These are phyloP conservation scores for Proterorhinus semilunaris DNA, from an alignment of 2,113 vertebrate species.

Conservation along the genomic window DNA sequence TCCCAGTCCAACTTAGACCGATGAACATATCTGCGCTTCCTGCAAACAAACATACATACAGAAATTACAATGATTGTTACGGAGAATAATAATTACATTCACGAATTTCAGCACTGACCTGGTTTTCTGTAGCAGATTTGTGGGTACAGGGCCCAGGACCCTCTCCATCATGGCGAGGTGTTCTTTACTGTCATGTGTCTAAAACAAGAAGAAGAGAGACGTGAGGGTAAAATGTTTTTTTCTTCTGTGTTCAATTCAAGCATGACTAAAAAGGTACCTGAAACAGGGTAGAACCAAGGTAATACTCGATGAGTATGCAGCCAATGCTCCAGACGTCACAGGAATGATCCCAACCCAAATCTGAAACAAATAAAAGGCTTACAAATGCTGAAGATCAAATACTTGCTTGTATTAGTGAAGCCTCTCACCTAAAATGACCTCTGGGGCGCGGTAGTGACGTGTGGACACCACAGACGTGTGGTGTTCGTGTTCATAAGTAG, in stretches of 20 bases:
- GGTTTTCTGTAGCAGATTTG: conserved; percentile 91
- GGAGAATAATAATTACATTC: background rate
- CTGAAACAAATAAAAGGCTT: conserved; percentile 58
- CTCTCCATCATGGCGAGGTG: conserved; percentile 98
- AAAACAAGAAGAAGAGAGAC: background rate
- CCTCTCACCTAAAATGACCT: conserved; percentile 90
- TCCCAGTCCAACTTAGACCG: conserved; percentile 91
- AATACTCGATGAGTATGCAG: conserved; percentile 95
- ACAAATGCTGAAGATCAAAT: background rate
- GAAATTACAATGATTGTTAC: background rate
- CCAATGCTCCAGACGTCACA: conserved; percentile 97
- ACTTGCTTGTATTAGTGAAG: background rate
- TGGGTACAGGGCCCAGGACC: conserved; percentile 89
- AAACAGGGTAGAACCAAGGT: conserved; percentile 93
- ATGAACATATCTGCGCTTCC: conserved; percentile 87
- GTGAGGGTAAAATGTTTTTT: background rate
- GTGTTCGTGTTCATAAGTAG: conserved; percentile 94
- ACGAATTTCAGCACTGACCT: conserved; percentile 69
- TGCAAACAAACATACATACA: conserved; percentile 40
- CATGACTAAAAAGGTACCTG: conserved; percentile 75
- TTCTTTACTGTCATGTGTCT: conserved; percentile 97
- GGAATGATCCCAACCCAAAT: conserved; percentile 91
- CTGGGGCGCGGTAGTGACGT: conserved; percentile 93
- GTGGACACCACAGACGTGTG: conserved; percentile 96
- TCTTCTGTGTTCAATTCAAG: too few relatives aligned